Base-by-base conservation (phyloP, 1,140 invertebrate genomes). In the Drosophila orena region DNA sequence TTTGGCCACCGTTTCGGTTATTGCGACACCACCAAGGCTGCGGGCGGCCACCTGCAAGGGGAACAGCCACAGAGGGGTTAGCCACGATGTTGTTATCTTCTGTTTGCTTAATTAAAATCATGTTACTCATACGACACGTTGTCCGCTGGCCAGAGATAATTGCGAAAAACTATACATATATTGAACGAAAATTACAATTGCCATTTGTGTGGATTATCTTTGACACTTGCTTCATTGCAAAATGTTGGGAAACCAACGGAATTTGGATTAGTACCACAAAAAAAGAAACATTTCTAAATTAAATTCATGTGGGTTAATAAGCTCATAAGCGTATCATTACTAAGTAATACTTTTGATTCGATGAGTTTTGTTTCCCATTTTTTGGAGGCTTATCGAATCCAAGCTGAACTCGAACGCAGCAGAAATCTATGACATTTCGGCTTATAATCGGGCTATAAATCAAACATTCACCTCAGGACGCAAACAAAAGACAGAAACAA, bases 11-110 rank as follows among this genome's bases (percentile, higher is more conserved):
- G 49, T 89, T 91, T 37, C 91, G 89, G 79, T 92, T 92, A 50
- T 91, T 92, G 65, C 91, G 90, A 83, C 90, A 92, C 91, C 91
- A 92, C 91, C 91, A 92, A 17, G 91, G 91, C 68, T 92, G 91
- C 59, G 89, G 90, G 37, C 91, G 88, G 58, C 91, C 91, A 90
- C 80, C 91, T 68, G 64, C 64, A 68, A 68, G 40, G 24, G 50
- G 38, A 37, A 43, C 14, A n/a, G n/a, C 12, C 14, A 34, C 15
- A 12, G 49, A 14, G 49, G 47, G 47, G 49, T 52, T 10, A 52
- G 30, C 15, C 49, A 35, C 15, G 30, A 12, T 22, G 43, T 24
- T 11, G 47, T 20, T 62, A 60, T 75, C 65, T 79, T 46, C 44
- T 74, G 80, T 73, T 76, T 80, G 81, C 57, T 81, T 90, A 90